Conservation (phyloP, 2,113 vertebrate species). For the Catharus bicknelli region DNA sequence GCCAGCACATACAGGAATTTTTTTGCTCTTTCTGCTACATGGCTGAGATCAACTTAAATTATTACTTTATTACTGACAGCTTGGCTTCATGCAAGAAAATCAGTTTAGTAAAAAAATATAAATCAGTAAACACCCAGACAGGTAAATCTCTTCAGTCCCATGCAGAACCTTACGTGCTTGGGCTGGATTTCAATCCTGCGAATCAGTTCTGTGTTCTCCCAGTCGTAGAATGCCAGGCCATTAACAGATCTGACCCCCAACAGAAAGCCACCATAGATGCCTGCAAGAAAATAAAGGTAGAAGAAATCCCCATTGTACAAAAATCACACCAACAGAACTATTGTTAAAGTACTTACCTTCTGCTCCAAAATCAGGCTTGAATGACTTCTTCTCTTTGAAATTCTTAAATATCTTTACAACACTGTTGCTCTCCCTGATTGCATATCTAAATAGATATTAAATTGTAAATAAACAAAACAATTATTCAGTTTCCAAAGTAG, state of each 20-base stretch:
- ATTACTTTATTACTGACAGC: background rate
- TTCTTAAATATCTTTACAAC: constrained; percentile 98
- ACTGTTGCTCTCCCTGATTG: constrained; percentile 96
- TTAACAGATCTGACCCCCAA: constrained; percentile 94
- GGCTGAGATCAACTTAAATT: background rate
- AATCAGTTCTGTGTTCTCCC: constrained; percentile 96
- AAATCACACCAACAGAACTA: background rate
- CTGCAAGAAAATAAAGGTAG: constrained; percentile 61
- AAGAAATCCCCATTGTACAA: background rate
- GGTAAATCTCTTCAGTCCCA: background rate
- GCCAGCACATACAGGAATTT: background rate
- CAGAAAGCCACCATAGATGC: constrained; percentile 95
- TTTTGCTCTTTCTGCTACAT: background rate
- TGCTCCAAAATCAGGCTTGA: constrained; percentile 98
- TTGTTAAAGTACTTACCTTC: constrained; percentile 81
- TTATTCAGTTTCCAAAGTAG: background rate
- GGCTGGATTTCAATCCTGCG: constrained; percentile 98
- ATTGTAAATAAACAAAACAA: background rate
- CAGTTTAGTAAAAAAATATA: background rate
- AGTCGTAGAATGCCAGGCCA: constrained; percentile 96
- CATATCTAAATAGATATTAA: constrained; percentile 78
- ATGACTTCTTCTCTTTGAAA: constrained; percentile 98
- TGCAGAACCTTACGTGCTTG: constrained; percentile 84
- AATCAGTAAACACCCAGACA: background rate
- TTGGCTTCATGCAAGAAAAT: background rate